Evolutionary conservation across 2,888 invertebrate species (phyloP).

Genomic region (Didymodactylos carnosus): DNA sequence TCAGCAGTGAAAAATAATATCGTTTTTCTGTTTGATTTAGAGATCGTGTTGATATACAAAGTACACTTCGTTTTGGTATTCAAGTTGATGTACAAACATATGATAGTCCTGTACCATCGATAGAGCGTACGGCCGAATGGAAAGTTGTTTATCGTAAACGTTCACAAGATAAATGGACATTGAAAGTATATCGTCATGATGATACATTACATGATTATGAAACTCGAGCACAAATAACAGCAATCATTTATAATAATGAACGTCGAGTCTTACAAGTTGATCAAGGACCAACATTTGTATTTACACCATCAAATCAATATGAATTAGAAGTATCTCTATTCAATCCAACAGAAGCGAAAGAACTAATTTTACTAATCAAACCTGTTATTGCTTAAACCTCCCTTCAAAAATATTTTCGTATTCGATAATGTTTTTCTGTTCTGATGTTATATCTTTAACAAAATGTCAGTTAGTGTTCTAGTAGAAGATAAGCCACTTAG

Average conservation of each 20-base stretch:
- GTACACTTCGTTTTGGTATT: neutral
- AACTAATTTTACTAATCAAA: neutral
- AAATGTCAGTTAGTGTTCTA: no score
- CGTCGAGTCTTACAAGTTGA: neutral
- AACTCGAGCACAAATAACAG: neutral
- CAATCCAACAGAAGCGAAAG: neutral
- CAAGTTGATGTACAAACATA: neutral
- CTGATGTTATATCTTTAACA: no score
- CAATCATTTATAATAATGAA: neutral
- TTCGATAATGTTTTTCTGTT: no score
- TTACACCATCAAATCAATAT: neutral
- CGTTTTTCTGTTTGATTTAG: neutral
- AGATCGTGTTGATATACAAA: neutral
- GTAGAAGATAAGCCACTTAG: no score
- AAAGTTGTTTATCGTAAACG: neutral
- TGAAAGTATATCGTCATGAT: neutral
- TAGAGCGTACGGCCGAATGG: neutral
- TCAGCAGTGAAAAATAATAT: neutral
- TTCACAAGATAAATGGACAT: neutral
- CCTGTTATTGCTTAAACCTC: neutral
- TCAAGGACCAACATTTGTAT: neutral
- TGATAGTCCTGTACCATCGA: neutral
- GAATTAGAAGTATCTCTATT: neutral
- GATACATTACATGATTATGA: neutral
- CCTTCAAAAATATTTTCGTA: no score